phyloP scores from a whole-genome alignment of 2,113 vertebrate genomes.

The Xerus inauris region DNA sequence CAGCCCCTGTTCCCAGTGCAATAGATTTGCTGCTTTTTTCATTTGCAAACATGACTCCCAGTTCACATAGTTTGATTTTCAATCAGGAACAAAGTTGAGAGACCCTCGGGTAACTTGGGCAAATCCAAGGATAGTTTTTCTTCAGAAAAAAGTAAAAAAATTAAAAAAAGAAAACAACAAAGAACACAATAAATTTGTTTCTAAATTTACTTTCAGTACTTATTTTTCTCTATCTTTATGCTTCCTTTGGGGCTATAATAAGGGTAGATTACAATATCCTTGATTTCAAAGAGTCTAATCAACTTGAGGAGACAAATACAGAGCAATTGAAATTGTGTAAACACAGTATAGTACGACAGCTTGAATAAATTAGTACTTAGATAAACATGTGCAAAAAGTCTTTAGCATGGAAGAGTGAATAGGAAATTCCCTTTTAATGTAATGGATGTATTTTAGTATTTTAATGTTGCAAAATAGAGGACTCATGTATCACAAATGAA shows the following conservation, averaged over 20 bases:
- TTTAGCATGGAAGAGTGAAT: neutral
- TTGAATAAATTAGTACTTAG: neutral
- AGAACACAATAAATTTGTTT: neutral
- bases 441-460: neutral
- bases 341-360: neutral
- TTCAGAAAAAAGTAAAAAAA: neutral
- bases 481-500: neutral
- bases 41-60: neutral
- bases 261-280: neutral
- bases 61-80: neutral
- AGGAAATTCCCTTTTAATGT: neutral
- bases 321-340: neutral
- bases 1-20: neutral
- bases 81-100: constrained; percentile 7
- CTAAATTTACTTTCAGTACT: neutral
- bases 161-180: neutral
- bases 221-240: neutral
- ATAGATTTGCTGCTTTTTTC: neutral
- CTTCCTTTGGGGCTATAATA: neutral
- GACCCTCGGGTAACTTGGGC: neutral
- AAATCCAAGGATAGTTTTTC: neutral
- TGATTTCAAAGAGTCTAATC: neutral
- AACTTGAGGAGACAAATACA: neutral
- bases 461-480: neutral
- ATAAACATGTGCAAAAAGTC: neutral